Conservation (phyloP, 1,140 invertebrate genomes). For the Platorchestia sp. region DNA sequence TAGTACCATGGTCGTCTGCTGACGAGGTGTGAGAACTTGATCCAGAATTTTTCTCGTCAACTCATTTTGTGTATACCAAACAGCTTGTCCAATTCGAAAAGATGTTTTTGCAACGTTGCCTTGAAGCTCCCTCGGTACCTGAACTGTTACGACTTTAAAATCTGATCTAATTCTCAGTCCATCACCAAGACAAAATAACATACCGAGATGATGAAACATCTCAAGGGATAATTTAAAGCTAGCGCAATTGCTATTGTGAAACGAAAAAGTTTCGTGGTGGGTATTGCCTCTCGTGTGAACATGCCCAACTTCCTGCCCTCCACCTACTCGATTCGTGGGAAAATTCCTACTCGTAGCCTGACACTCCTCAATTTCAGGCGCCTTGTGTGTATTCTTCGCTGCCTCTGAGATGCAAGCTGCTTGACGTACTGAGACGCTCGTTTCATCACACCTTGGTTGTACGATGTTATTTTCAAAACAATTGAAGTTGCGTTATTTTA, state of each 20-base stretch:
- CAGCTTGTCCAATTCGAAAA: not conserved
- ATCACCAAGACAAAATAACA: not conserved
- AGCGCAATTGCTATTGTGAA: not conserved
- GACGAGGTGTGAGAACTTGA: not conserved
- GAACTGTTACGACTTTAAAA: not conserved
- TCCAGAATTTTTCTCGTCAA: not conserved
- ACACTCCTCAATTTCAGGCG: not conserved
- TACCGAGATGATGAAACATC: not conserved
- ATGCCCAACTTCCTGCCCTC: not conserved
- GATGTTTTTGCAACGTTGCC: not conserved
- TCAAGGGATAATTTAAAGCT: not conserved
- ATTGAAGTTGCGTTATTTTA: too few relatives aligned
- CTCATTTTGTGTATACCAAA: not conserved
- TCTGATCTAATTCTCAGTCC: not conserved
- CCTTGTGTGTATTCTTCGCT: not conserved
- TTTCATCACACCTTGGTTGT: too few relatives aligned
- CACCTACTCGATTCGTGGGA: not conserved
- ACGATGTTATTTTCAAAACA: too few relatives aligned
- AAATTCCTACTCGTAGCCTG: not conserved
- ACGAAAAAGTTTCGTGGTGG: not conserved
- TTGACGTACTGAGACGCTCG: too few relatives aligned
- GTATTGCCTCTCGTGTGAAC: not conserved
- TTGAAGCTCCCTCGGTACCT: not conserved
- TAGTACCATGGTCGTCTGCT: not conserved
- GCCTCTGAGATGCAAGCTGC: not conserved